phyloP scores from a whole-genome alignment of 37 sponge, comb jelly and placozoan genomes.

The Crambe crambe region DNA sequence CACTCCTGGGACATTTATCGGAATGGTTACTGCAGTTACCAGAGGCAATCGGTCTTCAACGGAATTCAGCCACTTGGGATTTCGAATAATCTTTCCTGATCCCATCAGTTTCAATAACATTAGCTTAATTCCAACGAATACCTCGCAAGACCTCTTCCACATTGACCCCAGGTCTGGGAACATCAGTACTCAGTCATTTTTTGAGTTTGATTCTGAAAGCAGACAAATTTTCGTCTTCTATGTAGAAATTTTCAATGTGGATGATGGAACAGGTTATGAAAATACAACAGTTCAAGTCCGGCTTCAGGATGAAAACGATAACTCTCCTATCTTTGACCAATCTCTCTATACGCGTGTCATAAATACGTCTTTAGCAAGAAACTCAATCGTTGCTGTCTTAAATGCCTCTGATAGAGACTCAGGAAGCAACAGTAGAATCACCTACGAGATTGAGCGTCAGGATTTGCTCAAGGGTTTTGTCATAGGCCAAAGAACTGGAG shows the following conservation, averaged over 20 bases:
- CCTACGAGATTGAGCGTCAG: not conserved
- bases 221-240: constrained; percentile 25
- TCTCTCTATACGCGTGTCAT: constrained; percentile 30
- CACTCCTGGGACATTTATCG: constrained; percentile 10
- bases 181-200: not conserved
- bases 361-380: not conserved
- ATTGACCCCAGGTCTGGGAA: constrained; percentile 37
- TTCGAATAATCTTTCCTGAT: constrained; percentile 4
- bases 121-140: not conserved
- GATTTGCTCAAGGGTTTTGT: constrained; percentile 9
- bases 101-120: not conserved
- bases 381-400: constrained; percentile 12
- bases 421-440: not conserved
- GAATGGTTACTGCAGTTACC: constrained; percentile 27
- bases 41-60: constrained; percentile 5
- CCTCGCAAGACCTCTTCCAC: constrained; percentile 9
- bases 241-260: constrained; percentile 28
- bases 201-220: constrained; percentile 48
- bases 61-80: constrained; percentile 22
- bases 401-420: constrained; percentile 37
- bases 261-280: constrained; percentile 19
- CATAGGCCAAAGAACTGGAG: constrained; percentile 8
- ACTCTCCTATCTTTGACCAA: constrained; percentile 28
- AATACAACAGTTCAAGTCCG: constrained; percentile 20
- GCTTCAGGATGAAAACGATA: constrained; percentile 39